Evolutionary conservation across 2,888 invertebrate genomes (phyloP).

Genomic region (Hyalella azteca): DNA sequence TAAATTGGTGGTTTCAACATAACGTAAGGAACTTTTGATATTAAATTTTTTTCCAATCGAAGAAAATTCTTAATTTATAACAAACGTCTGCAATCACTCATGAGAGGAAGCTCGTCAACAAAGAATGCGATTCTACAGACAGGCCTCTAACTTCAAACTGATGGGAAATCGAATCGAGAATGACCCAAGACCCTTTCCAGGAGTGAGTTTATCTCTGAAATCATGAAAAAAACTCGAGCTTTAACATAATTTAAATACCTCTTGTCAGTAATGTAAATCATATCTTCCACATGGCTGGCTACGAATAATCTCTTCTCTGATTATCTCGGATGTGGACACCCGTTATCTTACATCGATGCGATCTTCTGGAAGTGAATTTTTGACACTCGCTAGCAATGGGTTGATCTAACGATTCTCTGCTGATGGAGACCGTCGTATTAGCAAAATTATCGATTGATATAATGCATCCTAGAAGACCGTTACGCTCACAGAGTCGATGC

Average conservation of each 20-base stretch:
- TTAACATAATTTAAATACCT: constrained; percentile 4
- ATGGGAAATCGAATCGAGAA: not conserved
- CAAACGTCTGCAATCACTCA: not conserved
- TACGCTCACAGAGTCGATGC: too few species aligned
- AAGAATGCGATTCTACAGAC: not conserved
- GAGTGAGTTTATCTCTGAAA: not conserved
- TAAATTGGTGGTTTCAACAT: too few species aligned
- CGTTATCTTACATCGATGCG: too few species aligned
- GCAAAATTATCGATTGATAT: too few species aligned
- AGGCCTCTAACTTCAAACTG: not conserved
- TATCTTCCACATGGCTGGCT: not conserved
- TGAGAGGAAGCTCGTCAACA: not conserved
- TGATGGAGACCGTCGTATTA: too few species aligned
- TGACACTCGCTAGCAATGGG: too few species aligned
- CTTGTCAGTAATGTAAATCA: not conserved
- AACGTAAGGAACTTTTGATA: too few species aligned
- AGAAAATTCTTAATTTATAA: not conserved
- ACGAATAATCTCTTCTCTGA: too few species aligned
- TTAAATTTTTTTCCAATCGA: not conserved
- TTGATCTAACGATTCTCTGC: too few species aligned
- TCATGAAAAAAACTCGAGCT: not conserved
- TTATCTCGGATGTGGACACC: too few species aligned
- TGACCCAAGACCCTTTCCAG: not conserved
- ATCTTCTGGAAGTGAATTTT: too few species aligned
- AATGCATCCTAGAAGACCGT: too few species aligned